A percentile compares a stretch with the other conserved stretches of the same genome.
Conservation (phyloP, 2,797 vertebrate species). For the Sebastes matsubarae region DNA sequence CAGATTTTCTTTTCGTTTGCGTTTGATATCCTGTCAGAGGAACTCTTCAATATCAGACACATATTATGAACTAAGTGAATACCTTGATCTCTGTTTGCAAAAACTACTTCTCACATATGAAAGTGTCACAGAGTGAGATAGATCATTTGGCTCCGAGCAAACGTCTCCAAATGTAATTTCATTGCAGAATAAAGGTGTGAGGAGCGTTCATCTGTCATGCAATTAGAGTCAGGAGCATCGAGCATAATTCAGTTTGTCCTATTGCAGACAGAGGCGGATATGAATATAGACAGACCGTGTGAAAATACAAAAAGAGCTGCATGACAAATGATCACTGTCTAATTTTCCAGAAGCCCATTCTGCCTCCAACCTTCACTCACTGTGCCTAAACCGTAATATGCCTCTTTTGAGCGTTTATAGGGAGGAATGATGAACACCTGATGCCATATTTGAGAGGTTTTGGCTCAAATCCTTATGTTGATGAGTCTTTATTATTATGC, state of each 20-base stretch:
- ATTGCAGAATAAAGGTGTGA: constrained; percentile 58
- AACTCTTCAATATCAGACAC: not conserved
- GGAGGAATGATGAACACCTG: constrained; percentile 38
- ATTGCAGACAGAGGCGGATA: constrained; percentile 54
- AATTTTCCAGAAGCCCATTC: constrained; percentile 42
- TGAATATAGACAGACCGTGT: constrained; percentile 56
- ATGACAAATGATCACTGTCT: constrained; percentile 58
- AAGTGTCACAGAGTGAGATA: constrained; percentile 33
- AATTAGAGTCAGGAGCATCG: constrained; percentile 68
- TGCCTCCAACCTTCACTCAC: constrained; percentile 35
- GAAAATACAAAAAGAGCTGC: constrained; percentile 50
- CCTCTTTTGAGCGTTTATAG: constrained; percentile 29
- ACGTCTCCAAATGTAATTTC: constrained; percentile 59
- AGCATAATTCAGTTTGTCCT: constrained; percentile 66
- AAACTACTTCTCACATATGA: constrained; percentile 29
- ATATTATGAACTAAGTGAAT: constrained; percentile 23
- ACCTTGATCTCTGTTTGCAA: constrained; percentile 39
- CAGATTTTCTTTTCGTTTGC: not conserved
- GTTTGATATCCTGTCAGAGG: constrained; percentile 4
- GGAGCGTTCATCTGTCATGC: constrained; percentile 73
- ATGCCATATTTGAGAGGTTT: constrained; percentile 20
- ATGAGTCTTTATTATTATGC: constrained; percentile 32
- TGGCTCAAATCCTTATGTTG: constrained; percentile 27
- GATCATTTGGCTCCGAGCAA: constrained; percentile 37
- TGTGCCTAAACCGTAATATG: constrained; percentile 28